Evolutionary conservation across 2,797 vertebrate species (phyloP).

Genomic region (Tenualosa ilisha): DNA sequence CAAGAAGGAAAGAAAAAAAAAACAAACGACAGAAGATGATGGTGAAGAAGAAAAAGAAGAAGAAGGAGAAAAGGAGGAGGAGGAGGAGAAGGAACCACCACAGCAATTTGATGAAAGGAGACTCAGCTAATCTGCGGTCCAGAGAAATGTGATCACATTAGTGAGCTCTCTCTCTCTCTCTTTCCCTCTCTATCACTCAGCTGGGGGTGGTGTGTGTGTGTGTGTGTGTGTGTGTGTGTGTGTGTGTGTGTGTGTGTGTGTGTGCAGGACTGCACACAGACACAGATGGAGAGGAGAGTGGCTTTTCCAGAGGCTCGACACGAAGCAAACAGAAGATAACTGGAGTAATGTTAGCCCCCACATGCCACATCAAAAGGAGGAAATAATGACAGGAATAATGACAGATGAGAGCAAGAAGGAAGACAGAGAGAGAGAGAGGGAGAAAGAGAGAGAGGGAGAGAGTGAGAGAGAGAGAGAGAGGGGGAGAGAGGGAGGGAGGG

Average conservation of each 20-base stretch:
- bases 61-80: constrained; percentile 49
- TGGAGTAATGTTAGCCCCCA: constrained; percentile 70
- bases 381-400: constrained; percentile 82
- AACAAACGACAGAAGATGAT: constrained; percentile 28
- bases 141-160: constrained; percentile 70
- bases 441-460: neutral
- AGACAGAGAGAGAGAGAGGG: constrained; percentile 44
- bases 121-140: constrained; percentile 61
- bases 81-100: constrained; percentile 48
- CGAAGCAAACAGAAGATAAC: constrained; percentile 61
- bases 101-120: constrained; percentile 57
- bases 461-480: constrained; percentile 24
- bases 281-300: constrained; percentile 45
- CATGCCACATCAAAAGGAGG: constrained; percentile 76
- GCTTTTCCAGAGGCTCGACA: constrained; percentile 66
- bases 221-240: constrained; percentile 26
- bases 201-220: neutral
- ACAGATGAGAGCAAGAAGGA: constrained; percentile 59
- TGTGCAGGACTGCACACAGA: neutral
- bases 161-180: constrained; percentile 49
- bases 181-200: too few species aligned
- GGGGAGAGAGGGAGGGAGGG: constrained; percentile 46
- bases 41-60: constrained; percentile 43
- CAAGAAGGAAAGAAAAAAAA: constrained; percentile 40
- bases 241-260: neutral